phyloP scores from a whole-genome alignment of 2,888 invertebrate genomes.

The Nesidiocoris tenuis region DNA sequence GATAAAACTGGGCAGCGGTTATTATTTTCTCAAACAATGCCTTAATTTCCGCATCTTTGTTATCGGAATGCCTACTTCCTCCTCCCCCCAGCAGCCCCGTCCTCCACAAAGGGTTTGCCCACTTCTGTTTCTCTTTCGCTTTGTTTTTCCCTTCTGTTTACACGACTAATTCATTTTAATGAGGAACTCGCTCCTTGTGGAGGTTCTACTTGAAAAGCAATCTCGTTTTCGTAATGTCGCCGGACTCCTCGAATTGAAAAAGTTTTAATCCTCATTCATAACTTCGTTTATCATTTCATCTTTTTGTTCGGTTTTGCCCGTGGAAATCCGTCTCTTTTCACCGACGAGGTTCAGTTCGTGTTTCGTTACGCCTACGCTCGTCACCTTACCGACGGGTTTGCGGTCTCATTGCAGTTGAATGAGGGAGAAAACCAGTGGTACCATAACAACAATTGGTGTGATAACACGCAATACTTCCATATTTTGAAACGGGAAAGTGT shows the following conservation, averaged over 20 bases:
- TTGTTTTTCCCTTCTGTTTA: constrained; percentile 29
- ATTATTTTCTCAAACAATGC: constrained; percentile 31
- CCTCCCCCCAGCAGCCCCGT: neutral
- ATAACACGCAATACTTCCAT: no score
- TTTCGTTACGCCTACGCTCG: no score
- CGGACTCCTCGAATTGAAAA: constrained; percentile 3
- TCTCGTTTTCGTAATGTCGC: constrained; percentile 5
- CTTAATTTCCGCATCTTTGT: constrained; percentile 35
- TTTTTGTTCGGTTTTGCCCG: constrained; percentile 4
- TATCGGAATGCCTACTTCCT: constrained; percentile 1
- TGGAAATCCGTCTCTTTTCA: constrained; percentile 2
- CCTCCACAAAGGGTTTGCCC: neutral
- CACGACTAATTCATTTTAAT: constrained; percentile 34
- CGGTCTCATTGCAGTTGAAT: no score
- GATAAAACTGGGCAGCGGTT: constrained; percentile 10
- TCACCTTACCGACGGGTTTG: no score
- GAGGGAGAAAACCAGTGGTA: no score
- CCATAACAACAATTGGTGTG: no score
- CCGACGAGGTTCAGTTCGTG: neutral
- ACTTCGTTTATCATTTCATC: constrained; percentile 22
- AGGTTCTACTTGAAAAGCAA: constrained; percentile 9
- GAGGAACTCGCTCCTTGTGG: neutral
- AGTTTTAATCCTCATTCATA: constrained; percentile 24
- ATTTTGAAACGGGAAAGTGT: no score
- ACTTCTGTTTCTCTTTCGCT: neutral